Conservation (phyloP, 2,113 vertebrate species). For the Sula dactylatra region DNA sequence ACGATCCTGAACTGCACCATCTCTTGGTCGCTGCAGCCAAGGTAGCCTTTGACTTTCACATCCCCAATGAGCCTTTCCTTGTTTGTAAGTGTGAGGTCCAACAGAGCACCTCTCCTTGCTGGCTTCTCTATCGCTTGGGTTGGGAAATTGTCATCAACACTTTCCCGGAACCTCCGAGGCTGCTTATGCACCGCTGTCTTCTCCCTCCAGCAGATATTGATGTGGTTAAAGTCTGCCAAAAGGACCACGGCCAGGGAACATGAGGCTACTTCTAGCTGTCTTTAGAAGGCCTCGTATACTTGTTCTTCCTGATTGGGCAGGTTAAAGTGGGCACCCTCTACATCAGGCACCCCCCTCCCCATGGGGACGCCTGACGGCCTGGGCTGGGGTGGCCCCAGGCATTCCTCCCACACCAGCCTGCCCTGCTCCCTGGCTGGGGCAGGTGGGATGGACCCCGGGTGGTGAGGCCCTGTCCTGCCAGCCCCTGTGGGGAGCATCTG, state of each 20-base stretch:
- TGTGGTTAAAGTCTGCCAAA: background rate
- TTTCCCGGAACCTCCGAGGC: background rate
- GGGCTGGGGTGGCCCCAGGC: background rate
- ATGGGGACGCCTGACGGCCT: background rate
- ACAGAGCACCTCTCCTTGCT: background rate
- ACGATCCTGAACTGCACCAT: background rate
- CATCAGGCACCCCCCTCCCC: background rate
- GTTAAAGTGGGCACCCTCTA: background rate
- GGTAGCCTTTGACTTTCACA: background rate
- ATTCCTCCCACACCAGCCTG: background rate
- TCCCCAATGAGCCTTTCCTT: background rate
- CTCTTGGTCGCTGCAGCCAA: background rate
- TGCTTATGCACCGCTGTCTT: background rate
- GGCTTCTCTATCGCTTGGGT: background rate
- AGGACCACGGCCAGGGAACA: background rate
- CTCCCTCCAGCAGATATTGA: background rate
- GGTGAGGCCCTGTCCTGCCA: background rate
- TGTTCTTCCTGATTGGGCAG: background rate
- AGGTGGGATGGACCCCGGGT: background rate
- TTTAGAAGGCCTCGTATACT: background rate
- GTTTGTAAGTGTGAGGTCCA: background rate
- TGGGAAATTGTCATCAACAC: background rate
- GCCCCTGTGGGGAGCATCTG: background rate
- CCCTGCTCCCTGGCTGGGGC: background rate
- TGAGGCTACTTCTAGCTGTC: background rate